Conservation (phyloP, 1,140 invertebrate genomes). For the Ostrea denselamellosa region DNA sequence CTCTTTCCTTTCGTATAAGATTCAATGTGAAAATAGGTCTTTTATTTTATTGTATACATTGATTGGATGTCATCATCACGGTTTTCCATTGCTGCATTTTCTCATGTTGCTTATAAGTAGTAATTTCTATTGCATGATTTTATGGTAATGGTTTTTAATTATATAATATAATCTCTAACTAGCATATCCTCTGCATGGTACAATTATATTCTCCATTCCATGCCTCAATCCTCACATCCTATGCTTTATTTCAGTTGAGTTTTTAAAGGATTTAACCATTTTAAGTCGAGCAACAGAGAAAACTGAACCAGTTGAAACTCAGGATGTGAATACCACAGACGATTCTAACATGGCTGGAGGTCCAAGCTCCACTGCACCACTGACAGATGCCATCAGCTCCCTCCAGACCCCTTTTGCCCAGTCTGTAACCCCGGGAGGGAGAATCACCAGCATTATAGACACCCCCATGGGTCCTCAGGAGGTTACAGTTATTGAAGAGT, state of each 20-base stretch:
- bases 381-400: background rate
- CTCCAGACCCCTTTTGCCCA: conserved; percentile 29
- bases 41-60: background rate
- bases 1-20: background rate
- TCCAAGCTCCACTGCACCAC: background rate
- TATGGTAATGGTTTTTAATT: background rate
- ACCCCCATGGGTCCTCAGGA: conserved; percentile 2
- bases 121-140: background rate
- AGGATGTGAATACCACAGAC: background rate
- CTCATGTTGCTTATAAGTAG: background rate
- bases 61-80: background rate
- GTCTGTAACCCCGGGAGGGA: conserved; percentile 25
- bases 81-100: background rate
- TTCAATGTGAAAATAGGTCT: background rate
- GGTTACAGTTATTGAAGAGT: conserved; percentile 4
- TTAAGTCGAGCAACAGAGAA: conserved; percentile 57
- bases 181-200: background rate
- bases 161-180: background rate
- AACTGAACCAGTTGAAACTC: conserved; percentile 44
- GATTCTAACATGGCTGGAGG: conserved; percentile 1
- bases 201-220: background rate
- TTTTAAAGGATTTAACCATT: conserved; percentile 48
- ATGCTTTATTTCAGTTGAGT: conserved; percentile 24
- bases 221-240: background rate
- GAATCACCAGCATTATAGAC: conserved; percentile 33